A percentile compares a stretch with the other conserved stretches of the same genome.
These are phyloP conservation scores for Strigops habroptila DNA, from an alignment of 2,113 vertebrate species.

Conservation along the genomic window DNA sequence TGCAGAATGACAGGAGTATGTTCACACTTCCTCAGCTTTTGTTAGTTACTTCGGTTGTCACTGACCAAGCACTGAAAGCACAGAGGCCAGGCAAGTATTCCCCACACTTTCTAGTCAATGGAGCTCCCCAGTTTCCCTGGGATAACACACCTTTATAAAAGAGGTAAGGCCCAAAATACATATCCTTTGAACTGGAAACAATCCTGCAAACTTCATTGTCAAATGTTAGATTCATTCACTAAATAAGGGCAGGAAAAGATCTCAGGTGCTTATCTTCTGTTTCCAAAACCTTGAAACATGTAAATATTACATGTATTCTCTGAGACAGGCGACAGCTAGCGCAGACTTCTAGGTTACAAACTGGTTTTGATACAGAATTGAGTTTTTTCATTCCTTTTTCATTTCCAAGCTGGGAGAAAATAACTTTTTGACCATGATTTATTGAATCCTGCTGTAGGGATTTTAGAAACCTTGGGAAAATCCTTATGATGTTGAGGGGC, in stretches of 20 bases:
- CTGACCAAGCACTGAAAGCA: not conserved
- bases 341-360: not conserved
- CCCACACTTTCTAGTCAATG: not conserved
- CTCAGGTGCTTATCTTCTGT: not conserved
- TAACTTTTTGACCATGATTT: not conserved
- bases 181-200: not conserved
- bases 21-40: not conserved
- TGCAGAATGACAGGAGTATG: not conserved
- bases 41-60: not conserved
- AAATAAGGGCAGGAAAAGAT: not conserved
- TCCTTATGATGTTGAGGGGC: not conserved
- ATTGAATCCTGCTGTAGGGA: not conserved
- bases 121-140: not conserved
- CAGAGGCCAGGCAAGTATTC: not conserved
- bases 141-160: not conserved
- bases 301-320: not conserved
- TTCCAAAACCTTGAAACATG: not conserved
- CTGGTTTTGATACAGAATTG: not conserved
- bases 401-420: not conserved
- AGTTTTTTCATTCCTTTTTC: not conserved
- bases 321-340: not conserved
- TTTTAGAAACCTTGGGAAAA: not conserved
- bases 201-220: not conserved
- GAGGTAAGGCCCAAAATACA: not conserved
- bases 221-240: not conserved